Evolutionary conservation across 2,888 invertebrate genomes (phyloP).

Genomic region (Camponotus fellah): DNA sequence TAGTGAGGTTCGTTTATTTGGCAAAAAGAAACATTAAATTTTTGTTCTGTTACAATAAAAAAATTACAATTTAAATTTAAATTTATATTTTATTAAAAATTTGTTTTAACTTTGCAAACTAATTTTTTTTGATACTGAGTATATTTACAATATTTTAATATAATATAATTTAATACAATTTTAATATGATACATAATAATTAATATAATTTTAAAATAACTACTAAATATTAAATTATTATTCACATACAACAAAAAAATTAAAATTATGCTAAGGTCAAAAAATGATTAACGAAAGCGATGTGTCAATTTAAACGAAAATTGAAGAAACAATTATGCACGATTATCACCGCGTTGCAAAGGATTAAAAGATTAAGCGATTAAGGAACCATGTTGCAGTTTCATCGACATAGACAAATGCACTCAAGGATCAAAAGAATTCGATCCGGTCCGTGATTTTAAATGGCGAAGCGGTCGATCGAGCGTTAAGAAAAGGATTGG

Average conservation of each 20-base stretch:
- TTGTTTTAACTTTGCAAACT: neutral
- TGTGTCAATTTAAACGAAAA: neutral
- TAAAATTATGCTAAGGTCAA: neutral
- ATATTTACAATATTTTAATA: neutral
- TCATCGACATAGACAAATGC: slow-evolving; percentile 22
- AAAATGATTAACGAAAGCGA: neutral
- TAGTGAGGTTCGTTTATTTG: neutral
- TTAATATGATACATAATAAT: too few relatives aligned
- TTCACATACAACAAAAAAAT: neutral
- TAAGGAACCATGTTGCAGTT: slow-evolving; percentile 9
- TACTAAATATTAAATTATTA: slow-evolving; percentile 11
- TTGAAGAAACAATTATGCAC: neutral
- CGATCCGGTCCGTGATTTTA: slow-evolving; percentile 37
- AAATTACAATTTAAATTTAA: neutral
- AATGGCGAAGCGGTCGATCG: slow-evolving; percentile 29
- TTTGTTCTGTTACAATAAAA: neutral
- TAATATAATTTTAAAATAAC: neutral
- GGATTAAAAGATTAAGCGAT: slow-evolving; percentile 2
- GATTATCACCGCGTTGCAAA: neutral
- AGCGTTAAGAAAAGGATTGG: slow-evolving; percentile 32
- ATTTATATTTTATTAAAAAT: neutral
- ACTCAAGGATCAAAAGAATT: slow-evolving; percentile 19
- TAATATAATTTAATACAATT: neutral
- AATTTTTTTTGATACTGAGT: neutral
- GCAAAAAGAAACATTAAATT: neutral